Evolutionary conservation across 2,888 invertebrate species (phyloP).

Genomic region (Villa cingulata): DNA sequence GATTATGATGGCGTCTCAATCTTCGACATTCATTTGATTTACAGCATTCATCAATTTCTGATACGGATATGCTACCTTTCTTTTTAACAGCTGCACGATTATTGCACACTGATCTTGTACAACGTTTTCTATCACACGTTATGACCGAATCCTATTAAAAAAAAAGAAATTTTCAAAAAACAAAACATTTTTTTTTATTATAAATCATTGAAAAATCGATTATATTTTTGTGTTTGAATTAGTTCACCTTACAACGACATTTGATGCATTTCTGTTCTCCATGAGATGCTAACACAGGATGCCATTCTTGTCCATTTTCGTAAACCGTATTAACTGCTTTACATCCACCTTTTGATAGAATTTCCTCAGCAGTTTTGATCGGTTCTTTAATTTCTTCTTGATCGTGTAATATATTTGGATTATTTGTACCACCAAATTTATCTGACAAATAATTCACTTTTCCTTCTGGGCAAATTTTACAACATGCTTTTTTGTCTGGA

Average conservation of each 20-base stretch:
- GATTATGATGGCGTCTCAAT: slow-evolving; percentile 30
- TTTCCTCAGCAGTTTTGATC: slow-evolving; percentile 45
- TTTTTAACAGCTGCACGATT: slow-evolving; percentile 35
- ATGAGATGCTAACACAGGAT: slow-evolving; percentile 74
- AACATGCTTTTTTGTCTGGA: slow-evolving; percentile 64
- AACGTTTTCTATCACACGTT: slow-evolving; percentile 67
- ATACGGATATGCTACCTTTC: slow-evolving; percentile 40
- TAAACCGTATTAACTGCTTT: slow-evolving; percentile 48
- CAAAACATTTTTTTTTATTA: neutral
- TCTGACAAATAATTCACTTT: slow-evolving; percentile 18
- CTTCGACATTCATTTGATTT: slow-evolving; percentile 32
- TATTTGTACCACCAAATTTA: slow-evolving; percentile 22
- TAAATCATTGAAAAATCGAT: too few species aligned
- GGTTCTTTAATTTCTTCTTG: slow-evolving; percentile 26
- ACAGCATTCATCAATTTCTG: slow-evolving; percentile 38
- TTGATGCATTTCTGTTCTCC: slow-evolving; percentile 81
- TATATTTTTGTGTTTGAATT: too few species aligned
- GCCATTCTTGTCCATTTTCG: slow-evolving; percentile 67
- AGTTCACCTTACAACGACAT: slow-evolving; percentile 75
- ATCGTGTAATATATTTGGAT: slow-evolving; percentile 30
- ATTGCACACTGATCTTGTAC: slow-evolving; percentile 57
- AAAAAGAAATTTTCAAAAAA: slow-evolving; percentile 20
- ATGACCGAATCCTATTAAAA: slow-evolving; percentile 58
- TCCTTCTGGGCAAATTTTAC: slow-evolving; percentile 61
- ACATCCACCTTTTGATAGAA: slow-evolving; percentile 69